Conservation (phyloP, 2,797 vertebrate genomes). For the Huso huso region DNA sequence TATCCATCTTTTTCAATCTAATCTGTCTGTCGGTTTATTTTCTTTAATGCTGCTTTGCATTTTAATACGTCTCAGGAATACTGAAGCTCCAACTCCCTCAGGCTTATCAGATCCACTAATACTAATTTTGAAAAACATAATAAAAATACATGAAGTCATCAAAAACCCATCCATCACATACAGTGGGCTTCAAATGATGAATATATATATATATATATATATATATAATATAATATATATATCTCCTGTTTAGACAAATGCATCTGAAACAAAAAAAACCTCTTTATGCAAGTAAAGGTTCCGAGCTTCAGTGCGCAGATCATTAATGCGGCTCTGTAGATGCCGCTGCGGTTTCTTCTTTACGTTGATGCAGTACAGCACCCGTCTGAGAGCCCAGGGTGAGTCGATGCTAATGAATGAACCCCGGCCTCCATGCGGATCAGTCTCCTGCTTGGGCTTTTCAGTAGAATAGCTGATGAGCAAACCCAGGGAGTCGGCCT, state of each 20-base stretch:
- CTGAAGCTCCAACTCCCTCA: too few species aligned
- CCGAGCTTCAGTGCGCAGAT: background rate
- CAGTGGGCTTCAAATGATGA: conserved; percentile 17
- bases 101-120: too few species aligned
- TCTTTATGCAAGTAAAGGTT: too few species aligned
- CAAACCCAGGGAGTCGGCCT: conserved; percentile 17
- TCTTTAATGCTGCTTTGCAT: too few species aligned
- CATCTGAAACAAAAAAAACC: too few species aligned
- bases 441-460: conserved; percentile 15
- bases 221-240: too few species aligned
- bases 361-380: conserved; percentile 9
- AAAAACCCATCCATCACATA: conserved; percentile 14
- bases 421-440: background rate
- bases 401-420: conserved; percentile 23
- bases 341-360: conserved; percentile 1
- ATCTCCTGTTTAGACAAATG: too few species aligned
- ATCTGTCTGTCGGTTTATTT: too few species aligned
- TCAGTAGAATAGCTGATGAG: conserved; percentile 19
- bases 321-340: background rate
- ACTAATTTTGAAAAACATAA: too few species aligned
- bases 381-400: conserved; percentile 18
- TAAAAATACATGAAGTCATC: conserved; percentile 16
- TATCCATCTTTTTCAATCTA: too few species aligned
- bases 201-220: background rate
- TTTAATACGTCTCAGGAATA: too few species aligned